Percentiles rank a stretch among this genome's conserved stretches.
Evolutionary conservation across 2,888 invertebrate species (phyloP).

Genomic region (Aphidoletes aphidimyza): DNA sequence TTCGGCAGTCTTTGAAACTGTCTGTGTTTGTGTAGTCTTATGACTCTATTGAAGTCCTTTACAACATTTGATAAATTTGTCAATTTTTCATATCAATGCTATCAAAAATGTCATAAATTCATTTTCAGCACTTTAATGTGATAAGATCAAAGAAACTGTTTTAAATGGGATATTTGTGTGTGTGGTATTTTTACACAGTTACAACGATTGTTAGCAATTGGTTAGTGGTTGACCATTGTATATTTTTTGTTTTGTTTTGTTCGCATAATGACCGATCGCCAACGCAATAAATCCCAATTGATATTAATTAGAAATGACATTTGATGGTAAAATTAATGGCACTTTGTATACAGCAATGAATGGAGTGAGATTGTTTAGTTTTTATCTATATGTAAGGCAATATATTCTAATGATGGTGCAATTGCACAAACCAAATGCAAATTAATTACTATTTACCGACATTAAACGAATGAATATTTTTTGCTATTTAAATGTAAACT

Average conservation of each 20-base stretch:
- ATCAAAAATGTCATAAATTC: background rate
- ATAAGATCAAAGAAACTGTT: background rate
- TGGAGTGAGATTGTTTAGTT: background rate
- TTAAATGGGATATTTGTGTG: background rate
- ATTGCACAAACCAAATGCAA: background rate
- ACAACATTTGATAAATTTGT: too few relatives aligned
- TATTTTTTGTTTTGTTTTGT: background rate
- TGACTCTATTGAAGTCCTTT: background rate
- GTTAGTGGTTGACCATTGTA: background rate
- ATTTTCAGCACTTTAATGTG: background rate
- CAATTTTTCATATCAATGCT: too few relatives aligned
- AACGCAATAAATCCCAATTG: constrained; percentile 20
- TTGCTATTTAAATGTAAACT: background rate
- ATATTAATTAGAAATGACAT: constrained; percentile 42
- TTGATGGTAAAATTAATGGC: background rate
- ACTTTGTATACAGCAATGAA: background rate
- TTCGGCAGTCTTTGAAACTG: background rate
- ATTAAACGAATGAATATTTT: background rate
- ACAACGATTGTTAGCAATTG: background rate
- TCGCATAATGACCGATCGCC: background rate
- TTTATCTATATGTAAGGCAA: background rate
- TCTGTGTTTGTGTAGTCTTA: background rate
- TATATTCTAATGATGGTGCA: background rate
- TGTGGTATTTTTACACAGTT: background rate
- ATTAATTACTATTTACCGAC: background rate